Evolutionary conservation across 1,140 invertebrate genomes (phyloP), one percentile per base, ranked within the genome.

Genomic region (Saccostrea cuccullata): DNA sequence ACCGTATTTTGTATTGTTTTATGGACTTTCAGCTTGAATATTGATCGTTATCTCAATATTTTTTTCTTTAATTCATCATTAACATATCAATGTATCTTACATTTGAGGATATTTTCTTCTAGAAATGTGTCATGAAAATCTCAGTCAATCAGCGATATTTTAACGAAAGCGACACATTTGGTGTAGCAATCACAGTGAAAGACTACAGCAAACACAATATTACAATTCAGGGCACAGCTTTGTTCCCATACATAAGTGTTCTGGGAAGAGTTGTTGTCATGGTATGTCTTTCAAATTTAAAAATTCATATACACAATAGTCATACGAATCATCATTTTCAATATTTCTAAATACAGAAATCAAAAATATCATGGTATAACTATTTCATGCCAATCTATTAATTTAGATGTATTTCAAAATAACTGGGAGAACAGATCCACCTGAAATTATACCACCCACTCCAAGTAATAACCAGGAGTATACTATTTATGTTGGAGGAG

Each of bases 341-440:
- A 0, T 4, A 64, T 11, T n/a, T 64, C 30, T 36, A 36, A 36
- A 36, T 36, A 36, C 30, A 36, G 30, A 36, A 36, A 36, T 36
- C 30, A 36, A 2, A 36, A 36, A 36, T 36, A 36, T 36, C 30
- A 36, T 36, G 30, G 30, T 2, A 36, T 36, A 2, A 36, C 0
- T 36, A 36, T 1, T 36, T 36, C 30, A 36, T 36, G 30, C 30
- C 30, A 36, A 36, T 36, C 30, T 13, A 15, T 64, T 11, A 64
- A 15, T 73, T 26, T 73, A 77, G 70, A 77, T 77, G 70, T 77
- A 36, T 2, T 77, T 77, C 13, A 77, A 77, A 15, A 36, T 77
- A 15, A 77, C 26, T 15, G 70, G 70, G 15, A 30, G 3, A 36
- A 77, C 70, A 36, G 70, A 77, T 30, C 70, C 70, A 77, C 70